Base-by-base conservation (phyloP, 1,140 invertebrate genomes). In the Pachyrhynchus sulphureomaculatus region DNA sequence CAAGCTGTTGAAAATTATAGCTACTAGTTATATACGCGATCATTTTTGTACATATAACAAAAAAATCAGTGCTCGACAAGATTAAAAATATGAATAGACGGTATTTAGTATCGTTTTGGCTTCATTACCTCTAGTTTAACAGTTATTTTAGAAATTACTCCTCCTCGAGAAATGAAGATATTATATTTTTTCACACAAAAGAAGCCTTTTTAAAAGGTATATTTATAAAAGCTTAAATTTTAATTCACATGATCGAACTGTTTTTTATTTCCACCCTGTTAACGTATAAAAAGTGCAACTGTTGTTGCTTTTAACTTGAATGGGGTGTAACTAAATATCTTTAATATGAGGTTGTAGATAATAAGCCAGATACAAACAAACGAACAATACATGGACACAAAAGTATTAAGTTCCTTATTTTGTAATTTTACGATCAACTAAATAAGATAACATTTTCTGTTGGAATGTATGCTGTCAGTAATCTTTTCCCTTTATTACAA, bases 381-480 rank as follows among this genome's bases (percentile, higher is more conserved):
- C 41, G 45, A 62, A 67, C 65, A 67, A 67, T 67, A 33, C 21
- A 9, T 10, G 42, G 52, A 60, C 41, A 68, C 65, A 67, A 65
- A 68, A 68, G 67, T 68, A 68, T 68, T 67, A 57, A 55, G 64
- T 68, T 68, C 64, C 67, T 68, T 67, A 66, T 68, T 67, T 66
- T 64, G 65, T 62, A 64, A 62, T 68, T 68, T 68, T 44, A 66
- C 65, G 61, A 68, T 66, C 67, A 68, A 66, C 64, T 64, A 64
- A 62, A 45, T 62, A 39, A 66, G 67, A 68, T 68, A 68, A 68
- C 57, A 62, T 63, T 66, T 52, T 58, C 42, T 37, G 48, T 52
- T 49, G 52, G 39, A 61, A 60, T 36, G 58, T 64, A 53, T 54
- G 57, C 51, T 49, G 39, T 61, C 51, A 60, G 55, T 24, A 37